These are phyloP conservation scores for Thinocorus orbignyianus DNA, from an alignment of 2,113 vertebrate genomes.

Conservation along the genomic window DNA sequence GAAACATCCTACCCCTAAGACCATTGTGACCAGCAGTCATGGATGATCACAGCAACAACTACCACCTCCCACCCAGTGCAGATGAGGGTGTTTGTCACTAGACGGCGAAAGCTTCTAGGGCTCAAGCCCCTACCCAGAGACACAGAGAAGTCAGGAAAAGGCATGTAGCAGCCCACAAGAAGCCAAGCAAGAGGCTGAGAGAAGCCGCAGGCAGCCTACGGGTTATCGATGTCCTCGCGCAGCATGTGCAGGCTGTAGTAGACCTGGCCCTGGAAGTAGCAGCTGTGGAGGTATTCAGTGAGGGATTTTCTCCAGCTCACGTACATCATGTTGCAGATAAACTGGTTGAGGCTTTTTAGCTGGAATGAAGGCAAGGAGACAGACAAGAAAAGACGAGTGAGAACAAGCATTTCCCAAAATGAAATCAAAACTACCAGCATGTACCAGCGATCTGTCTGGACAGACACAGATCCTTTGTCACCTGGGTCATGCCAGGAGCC, in stretches of 20 bases:
- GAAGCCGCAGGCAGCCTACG: slow-evolving; percentile 76
- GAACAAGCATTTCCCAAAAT: background rate
- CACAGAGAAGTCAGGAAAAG: background rate
- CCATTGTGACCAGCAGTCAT: accelerated
- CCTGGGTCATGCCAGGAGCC: background rate
- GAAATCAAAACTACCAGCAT: background rate
- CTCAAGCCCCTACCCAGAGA: background rate
- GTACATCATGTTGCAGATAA: slow-evolving; percentile 91
- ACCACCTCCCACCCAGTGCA: background rate
- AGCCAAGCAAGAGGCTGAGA: slow-evolving; percentile 10
- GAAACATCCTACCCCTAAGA: background rate
- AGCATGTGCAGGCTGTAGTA: slow-evolving; percentile 94
- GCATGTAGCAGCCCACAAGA: background rate
- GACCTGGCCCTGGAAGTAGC: slow-evolving; percentile 88
- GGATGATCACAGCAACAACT: background rate
- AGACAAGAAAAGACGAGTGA: background rate
- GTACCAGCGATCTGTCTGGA: background rate
- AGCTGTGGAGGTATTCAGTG: slow-evolving; percentile 87
- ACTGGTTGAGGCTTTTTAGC: slow-evolving; percentile 94
- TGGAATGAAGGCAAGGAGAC: slow-evolving; percentile 40
- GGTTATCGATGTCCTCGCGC: slow-evolving; percentile 90
- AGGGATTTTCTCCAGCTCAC: slow-evolving; percentile 91
- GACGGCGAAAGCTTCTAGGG: background rate
- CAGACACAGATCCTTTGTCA: background rate
- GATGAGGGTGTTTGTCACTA: background rate